Base-by-base conservation (phyloP, 2,113 vertebrate species). In the Cepphus grylle region DNA sequence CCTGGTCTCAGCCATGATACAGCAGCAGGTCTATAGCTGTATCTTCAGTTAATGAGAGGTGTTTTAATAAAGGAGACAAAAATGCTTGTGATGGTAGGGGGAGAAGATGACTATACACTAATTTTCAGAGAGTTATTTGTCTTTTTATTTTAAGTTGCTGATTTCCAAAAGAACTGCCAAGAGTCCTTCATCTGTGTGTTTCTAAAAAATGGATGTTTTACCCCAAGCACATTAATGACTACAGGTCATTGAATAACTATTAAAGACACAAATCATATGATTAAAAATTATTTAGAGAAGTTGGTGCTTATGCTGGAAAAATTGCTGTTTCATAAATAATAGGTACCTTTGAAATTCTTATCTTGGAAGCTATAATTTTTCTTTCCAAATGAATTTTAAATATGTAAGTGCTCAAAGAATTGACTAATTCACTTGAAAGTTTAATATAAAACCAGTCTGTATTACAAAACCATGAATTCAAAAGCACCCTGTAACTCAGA, bases 321-420 rank as follows among this genome's bases (percentile, higher is more conserved):
- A 91, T 9, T 70, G 61, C 65, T 76, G 26, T 78, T 94, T 76
- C 72, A 56, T 81, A 87, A 89, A 49, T 91, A 93, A 94, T 84
- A 90, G 62, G 56, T 52, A 87, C 55, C 22, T 61, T 72, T 36
- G n/a, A 81, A 92, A 91, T 91, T 79, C 82, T 86, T 93, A 61
- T 72, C 71, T 79, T 84, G 34, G 53, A 84, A 76, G 52, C 62
- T 77, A 49, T 72, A 84, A 87, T 87, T 85, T 95, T 97, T 81
- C 47, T 87, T 94, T 91, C 49, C 45, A 85, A 87, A 94, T 45
- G 49, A 85, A 89, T 76, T 88, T 92, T 65, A 88, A 90, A 55
- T 66, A 88, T 6, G 4, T 53, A 85, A 87, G 30, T 0, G 2
- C 50, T 94, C 47, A 52, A 63, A 92, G 42, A 74, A 92, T 5